Evolutionary conservation across 64 coral and sea anemone genomes (phyloP), one percentile per base, ranked within the genome.

Genomic region (Stichodactyla helianthus): DNA sequence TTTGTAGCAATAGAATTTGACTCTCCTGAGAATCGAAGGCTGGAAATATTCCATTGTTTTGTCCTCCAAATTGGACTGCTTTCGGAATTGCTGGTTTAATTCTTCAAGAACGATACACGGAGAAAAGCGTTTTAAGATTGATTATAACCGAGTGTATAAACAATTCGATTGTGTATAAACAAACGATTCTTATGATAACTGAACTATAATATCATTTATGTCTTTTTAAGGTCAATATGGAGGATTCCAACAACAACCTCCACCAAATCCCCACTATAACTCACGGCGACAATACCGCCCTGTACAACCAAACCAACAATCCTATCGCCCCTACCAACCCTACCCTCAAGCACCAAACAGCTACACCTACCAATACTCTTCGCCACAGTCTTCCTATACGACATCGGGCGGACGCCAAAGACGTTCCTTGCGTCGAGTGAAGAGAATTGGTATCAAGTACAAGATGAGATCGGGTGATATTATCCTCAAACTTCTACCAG

Each of bases 401-500:
- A 76, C 79, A 2, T 26, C 84, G 10, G 91, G 91, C 4, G 60
- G 61, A 27, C 83, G 84, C 6, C 85, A 56, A 20, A 83, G 89
- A 70, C 94, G 94, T 16, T 84, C 79, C 1, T 11, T 84, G 15
- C 94, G 70, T 59, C 87, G 51, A 54, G 67, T 84, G 13, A 84
- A 77, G 51, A 80, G 93, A 79, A 89, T 97, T 18, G 88, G 20
- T 7, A 18, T 97, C 27, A 82, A 82, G 88, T 86, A 26, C 28
- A 93, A 93, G 50, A 90, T 87, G 8, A 93, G 84, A 50, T 59
- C 94, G 27, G 91, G 89, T 28, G 18, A 90, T 11, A 88, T 90
- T n/a, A 93, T 97, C 54, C 57, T 97, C 20, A 97, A 89, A 80
- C 81, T 97, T 44, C 88, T 97, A 6, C 91, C 94, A 81, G 91